Evolutionary conservation across 2,797 vertebrate genomes (phyloP), one percentile per base, ranked within the genome.

Genomic region (Heteromormyrus szaboi): DNA sequence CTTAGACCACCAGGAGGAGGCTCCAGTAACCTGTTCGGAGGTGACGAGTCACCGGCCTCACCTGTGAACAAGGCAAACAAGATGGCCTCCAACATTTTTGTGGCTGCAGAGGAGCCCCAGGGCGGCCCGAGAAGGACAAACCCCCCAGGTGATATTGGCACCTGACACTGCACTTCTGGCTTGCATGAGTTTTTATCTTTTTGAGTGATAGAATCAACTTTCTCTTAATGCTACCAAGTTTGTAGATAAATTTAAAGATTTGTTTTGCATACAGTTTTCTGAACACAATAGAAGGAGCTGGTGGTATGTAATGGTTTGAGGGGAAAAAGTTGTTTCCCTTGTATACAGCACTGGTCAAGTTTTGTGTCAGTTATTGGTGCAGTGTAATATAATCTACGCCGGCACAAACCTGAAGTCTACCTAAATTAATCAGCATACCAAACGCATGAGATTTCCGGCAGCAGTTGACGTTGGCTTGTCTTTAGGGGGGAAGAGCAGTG

Each of bases 401-500:
- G 48, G 17, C 25, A 9, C 17, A 19, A 86, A 85, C 19, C 17
- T 86, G 1, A 37, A 86, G 85, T n/a, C 19, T 33, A n/a, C 12
- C 19, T 17, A 0, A 6, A 9, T 56, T 46, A 46, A 85, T 86
- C 85, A 22, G 85, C 6, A 14, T 59, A 41, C 29, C 29, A n/a
- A 11, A n/a, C 0, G 7, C 12, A 44, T 53, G 12, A 41, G 29
- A 9, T 4, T 72, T 72, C 33, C 1, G 25, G 9, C 85, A 37
- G 33, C 25, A 11, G 33, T 29, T 51, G 48, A 44, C 2, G 46
- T n/a, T 29, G 11, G 8, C 17, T 56, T 29, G 6, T 46, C 8
- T 41, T 22, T 93, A 99, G 98, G 99, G 91, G 98, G 98, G 51
- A 99, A 98, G 94, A 97, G 95, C 89, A 99, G 98, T 83, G 98